These are phyloP conservation scores for Drosophila carrolli DNA, from an alignment of 1,140 invertebrate species.

Conservation along the genomic window DNA sequence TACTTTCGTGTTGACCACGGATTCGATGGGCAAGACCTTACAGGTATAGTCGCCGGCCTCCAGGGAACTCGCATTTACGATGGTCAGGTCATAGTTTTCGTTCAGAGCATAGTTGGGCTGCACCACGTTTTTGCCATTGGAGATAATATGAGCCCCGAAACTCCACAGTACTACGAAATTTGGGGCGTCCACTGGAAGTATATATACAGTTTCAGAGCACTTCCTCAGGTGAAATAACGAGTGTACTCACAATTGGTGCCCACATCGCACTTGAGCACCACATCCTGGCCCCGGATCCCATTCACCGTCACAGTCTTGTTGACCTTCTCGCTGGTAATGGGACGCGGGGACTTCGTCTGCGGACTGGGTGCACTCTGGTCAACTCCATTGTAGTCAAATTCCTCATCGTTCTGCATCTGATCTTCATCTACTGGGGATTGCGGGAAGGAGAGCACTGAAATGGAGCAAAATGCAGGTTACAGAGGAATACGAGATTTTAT, in stretches of 20 bases:
- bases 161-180: slow-evolving; percentile 49
- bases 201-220: not conserved
- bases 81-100: slow-evolving; percentile 57
- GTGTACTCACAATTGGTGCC: slow-evolving; percentile 31
- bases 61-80: slow-evolving; percentile 56
- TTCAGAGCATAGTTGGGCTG: slow-evolving; percentile 58
- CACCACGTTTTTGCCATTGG: slow-evolving; percentile 48
- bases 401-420: slow-evolving; percentile 47
- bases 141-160: slow-evolving; percentile 20
- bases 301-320: slow-evolving; percentile 34
- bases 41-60: slow-evolving; percentile 55
- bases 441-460: slow-evolving; percentile 42
- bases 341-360: slow-evolving; percentile 33
- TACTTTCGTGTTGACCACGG: slow-evolving; percentile 39
- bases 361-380: slow-evolving; percentile 39
- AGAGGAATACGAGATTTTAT: not conserved
- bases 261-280: slow-evolving; percentile 47
- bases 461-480: not conserved
- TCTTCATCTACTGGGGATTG: slow-evolving; percentile 17
- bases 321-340: not conserved
- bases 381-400: slow-evolving; percentile 44
- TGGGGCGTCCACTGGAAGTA: not conserved
- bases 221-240: no score
- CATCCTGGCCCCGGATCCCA: slow-evolving; percentile 54
- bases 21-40: slow-evolving; percentile 30